Base-by-base conservation (phyloP, 2,888 invertebrate genomes). In the Tenthredo mesomela region DNA sequence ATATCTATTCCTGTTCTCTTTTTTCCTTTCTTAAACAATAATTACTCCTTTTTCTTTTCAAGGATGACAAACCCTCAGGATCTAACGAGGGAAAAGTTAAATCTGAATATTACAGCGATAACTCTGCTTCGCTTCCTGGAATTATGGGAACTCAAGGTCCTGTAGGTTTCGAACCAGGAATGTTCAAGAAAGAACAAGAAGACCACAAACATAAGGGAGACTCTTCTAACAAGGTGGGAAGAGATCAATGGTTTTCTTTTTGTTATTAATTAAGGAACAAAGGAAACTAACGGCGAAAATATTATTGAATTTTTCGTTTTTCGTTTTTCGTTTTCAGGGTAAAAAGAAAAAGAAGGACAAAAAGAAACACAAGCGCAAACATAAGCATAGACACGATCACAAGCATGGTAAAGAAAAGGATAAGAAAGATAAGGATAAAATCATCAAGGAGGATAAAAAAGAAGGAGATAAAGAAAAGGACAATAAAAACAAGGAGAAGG, bases 351-450 rank as follows among this genome's bases (percentile, higher is more conserved):
- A 98, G 93, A 98, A 98, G 92, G 98, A 98, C 92, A 98, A 98
- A 92, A 98, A 98, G 91, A 98, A 98, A 91, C 97, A 98, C 91
- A 98, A 98, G 91, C 97, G 98, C 91, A 98, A 97, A 89, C 97
- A 97, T 91, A 97, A 95, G 87, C 95, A 95, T 86, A 94, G 95
- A 86, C 95, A 95, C 88, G 95, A 96, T 90, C 95, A 95, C 54
- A 94, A 96, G 93, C 96, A 96, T 92, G 93, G 95, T 82, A 95
- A 96, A 29, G 90, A 89, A 89, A 93, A 96, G 94, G 91, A 94
- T 5, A 96, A 96, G 93, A 96, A 97, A 93, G 95, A 98, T 93
- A 98, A 98, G 92, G 98, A 98, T 92, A 98, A 98, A 92, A 98
- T 98, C 90, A 98, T 98, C 90, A 98, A 98, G 86, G 95, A 95